Base-by-base conservation (phyloP, 2,797 vertebrate genomes). In the Mormyrops attenuatus region DNA sequence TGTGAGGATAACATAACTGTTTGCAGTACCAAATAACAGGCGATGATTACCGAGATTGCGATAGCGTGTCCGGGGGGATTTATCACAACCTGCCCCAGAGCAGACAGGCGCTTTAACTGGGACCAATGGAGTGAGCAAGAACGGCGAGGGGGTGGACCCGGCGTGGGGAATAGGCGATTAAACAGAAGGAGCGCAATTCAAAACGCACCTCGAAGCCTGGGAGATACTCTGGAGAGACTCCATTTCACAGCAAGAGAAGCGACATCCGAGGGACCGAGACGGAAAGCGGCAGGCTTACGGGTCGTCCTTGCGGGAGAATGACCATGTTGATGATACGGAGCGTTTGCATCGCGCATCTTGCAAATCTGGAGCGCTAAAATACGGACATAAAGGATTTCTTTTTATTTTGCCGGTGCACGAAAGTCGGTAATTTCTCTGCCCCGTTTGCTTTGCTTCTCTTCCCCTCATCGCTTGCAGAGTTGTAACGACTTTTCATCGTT, bases 151-250 rank as follows among this genome's bases (percentile, higher is more conserved):
- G 92, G 95, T 93, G 93, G 93, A 89, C 87, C 8, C 77, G 89
- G 34, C 20, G 87, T 82, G 49, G 11, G 69, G 85, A 90, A 55
- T 90, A 89, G 89, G 95, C 96, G 97, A 97, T 97, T 96, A 97
- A 96, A 96, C 95, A 53, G 94, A 96, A 95, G 95, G 97, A 97
- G 97, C 97, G 97, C 95, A 95, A 97, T 97, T 97, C 96, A 97
- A 97, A 98, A 94, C 95, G 87, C 93, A 92, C 92, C 93, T 93
- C 92, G 91, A 91, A 91, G 66, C 90, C 89, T 91, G 92, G 11
- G 87, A 92, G 90, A 90, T 88, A 1, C 90, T n/a, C 84, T 6
- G 69, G 88, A 89, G 91, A 92, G 84, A 50, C 91, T 60, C 8
- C 82, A 6, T 53, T 88, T 13, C 90, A 88, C 50, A 89, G 86